A percentile compares a stretch with the other conserved stretches of the same genome.
phyloP scores from a whole-genome alignment of 2,888 invertebrate genomes.

The Lasioglossum morio region DNA sequence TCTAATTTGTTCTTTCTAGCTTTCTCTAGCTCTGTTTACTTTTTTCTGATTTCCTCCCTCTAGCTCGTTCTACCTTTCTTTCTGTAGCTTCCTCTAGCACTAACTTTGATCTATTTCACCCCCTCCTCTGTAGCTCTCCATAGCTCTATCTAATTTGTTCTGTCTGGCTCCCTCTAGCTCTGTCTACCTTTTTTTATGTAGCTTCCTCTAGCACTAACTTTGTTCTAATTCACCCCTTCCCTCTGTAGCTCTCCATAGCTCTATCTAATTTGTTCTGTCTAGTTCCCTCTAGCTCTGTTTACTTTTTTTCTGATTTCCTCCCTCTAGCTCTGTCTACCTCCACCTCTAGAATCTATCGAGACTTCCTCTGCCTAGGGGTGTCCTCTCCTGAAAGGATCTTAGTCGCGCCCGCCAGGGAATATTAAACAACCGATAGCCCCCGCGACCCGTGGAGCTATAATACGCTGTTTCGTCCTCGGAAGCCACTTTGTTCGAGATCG shows the following conservation, averaged over 20 bases:
- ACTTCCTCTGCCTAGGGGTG: not conserved
- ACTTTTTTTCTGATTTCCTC: not conserved
- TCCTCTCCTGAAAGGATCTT: not conserved
- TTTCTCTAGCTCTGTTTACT: not conserved
- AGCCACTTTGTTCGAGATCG: constrained; percentile 52
- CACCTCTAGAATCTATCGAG: not conserved
- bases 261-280: too few species aligned
- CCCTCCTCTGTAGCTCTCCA: too few species aligned
- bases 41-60: not conserved
- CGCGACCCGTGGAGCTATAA: constrained; percentile 41
- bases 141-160: too few species aligned
- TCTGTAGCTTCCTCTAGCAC: too few species aligned
- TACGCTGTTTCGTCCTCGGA: constrained; percentile 42
- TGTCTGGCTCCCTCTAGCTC: too few species aligned
- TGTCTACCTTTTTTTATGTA: too few species aligned
- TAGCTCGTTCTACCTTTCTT: not conserved
- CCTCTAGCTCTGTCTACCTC: not conserved
- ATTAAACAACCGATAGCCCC: constrained; percentile 56
- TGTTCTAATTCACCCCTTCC: too few species aligned
- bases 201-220: too few species aligned
- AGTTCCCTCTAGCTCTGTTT: not conserved
- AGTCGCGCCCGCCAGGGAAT: constrained; percentile 40
- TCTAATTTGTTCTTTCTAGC: not conserved
- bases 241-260: too few species aligned
- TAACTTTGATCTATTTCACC: too few species aligned